These are phyloP conservation scores for Dendrolimus punctatus DNA, from an alignment of 1,140 invertebrate species.

Conservation along the genomic window DNA sequence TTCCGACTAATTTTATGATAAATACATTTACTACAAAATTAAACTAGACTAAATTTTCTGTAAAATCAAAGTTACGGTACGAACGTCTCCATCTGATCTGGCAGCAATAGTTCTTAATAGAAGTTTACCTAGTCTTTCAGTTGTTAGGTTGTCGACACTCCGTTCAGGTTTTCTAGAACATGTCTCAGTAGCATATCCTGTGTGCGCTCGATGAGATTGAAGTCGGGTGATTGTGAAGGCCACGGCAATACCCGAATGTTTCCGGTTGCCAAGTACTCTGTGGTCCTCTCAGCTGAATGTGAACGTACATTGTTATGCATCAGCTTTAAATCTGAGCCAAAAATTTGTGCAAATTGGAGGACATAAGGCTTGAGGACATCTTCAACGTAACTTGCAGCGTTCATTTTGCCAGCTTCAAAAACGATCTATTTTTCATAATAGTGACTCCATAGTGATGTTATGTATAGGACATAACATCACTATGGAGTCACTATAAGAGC, in stretches of 20 bases:
- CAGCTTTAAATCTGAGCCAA: constrained; percentile 8
- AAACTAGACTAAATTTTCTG: no score
- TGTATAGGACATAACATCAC: no score
- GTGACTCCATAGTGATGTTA: constrained; percentile 10
- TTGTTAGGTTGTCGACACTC: not conserved
- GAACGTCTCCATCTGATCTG: no score
- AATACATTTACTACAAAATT: no score
- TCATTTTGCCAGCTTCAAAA: not conserved
- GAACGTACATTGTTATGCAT: constrained; percentile 15
- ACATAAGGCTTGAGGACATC: constrained; percentile 1
- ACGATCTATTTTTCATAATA: constrained; percentile 6
- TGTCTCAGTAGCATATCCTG: not conserved
- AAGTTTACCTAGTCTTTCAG: not conserved
- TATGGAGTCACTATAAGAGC: constrained; percentile 4
- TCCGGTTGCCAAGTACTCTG: no score
- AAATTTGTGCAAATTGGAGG: constrained; percentile 6
- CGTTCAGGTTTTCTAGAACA: constrained; percentile 3
- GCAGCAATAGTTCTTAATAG: no score
- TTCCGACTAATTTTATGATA: no score
- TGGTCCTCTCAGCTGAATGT: constrained; percentile 6
- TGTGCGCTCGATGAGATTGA: constrained; percentile 3
- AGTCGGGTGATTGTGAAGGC: constrained; percentile 4
- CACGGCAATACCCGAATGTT: constrained; percentile 5
- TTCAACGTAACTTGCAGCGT: no score
- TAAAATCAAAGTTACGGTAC: no score